Conservation (phyloP, 2,888 invertebrate species). For the Fragum sueziense region DNA sequence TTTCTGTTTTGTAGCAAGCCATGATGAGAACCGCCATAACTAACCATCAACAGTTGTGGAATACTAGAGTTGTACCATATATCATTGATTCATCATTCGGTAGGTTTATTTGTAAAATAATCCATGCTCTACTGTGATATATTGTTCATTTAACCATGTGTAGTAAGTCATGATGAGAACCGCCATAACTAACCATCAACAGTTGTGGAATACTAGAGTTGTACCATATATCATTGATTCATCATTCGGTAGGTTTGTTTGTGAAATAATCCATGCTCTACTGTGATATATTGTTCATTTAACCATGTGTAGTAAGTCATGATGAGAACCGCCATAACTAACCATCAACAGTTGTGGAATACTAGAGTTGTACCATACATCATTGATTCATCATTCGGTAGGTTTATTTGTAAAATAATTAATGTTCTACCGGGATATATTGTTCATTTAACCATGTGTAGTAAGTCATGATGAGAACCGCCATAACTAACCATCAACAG, state of each 20-base stretch:
- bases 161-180: constrained; percentile 28
- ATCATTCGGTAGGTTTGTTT: constrained; percentile 57
- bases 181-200: constrained; percentile 60
- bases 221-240: constrained; percentile 68
- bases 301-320: not conserved
- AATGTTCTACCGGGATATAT: too few relatives aligned
- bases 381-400: constrained; percentile 65
- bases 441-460: too few relatives aligned
- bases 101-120: constrained; percentile 41
- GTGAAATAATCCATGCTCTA: too few relatives aligned
- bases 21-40: constrained; percentile 57
- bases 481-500: constrained; percentile 57
- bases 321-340: constrained; percentile 59
- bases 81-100: constrained; percentile 64
- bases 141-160: too few relatives aligned
- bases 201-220: constrained; percentile 64
- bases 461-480: constrained; percentile 44
- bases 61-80: constrained; percentile 65
- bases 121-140: too few relatives aligned
- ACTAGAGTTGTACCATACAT: constrained; percentile 65
- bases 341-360: constrained; percentile 63
- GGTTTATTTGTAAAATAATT: too few relatives aligned
- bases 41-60: constrained; percentile 63
- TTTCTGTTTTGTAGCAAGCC: too few relatives aligned
- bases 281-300: too few relatives aligned